phyloP scores from a whole-genome alignment of 2,113 vertebrate genomes.

The Sander lucioperca region DNA sequence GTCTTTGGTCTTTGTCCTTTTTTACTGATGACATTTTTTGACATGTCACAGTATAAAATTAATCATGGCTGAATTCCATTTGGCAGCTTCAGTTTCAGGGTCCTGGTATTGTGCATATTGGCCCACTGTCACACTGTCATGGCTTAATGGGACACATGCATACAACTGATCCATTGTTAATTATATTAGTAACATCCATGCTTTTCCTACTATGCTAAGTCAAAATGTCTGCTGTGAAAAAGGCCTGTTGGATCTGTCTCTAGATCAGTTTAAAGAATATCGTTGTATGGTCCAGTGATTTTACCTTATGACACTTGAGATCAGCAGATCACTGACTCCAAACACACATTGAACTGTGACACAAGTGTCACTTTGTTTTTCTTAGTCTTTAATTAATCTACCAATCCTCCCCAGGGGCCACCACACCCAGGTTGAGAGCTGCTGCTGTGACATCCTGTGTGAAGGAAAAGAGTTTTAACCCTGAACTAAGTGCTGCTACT shows the following conservation, averaged over 20 bases:
- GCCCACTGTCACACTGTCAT: background rate
- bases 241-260: background rate
- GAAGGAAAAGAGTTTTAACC: slow-evolving; percentile 55
- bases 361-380: background rate
- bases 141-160: too few species aligned
- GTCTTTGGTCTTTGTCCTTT: too few species aligned
- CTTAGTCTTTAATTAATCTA: slow-evolving; percentile 63
- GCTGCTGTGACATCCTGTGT: slow-evolving; percentile 23
- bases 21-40: background rate
- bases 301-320: too few species aligned
- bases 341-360: background rate
- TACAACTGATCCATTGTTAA: background rate
- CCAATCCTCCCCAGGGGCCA: slow-evolving; percentile 3
- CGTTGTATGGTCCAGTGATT: background rate
- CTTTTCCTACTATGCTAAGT: background rate
- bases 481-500: slow-evolving; percentile 53
- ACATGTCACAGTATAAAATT: background rate
- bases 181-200: background rate
- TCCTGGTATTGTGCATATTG: background rate
- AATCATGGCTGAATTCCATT: background rate
- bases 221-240: slow-evolving; percentile 10
- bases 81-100: slow-evolving; percentile 11
- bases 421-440: slow-evolving; percentile 30
- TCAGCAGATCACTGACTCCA: background rate
- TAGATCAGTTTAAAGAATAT: background rate